Conservation (phyloP, 2,888 invertebrate genomes). For the Seira ritae region DNA sequence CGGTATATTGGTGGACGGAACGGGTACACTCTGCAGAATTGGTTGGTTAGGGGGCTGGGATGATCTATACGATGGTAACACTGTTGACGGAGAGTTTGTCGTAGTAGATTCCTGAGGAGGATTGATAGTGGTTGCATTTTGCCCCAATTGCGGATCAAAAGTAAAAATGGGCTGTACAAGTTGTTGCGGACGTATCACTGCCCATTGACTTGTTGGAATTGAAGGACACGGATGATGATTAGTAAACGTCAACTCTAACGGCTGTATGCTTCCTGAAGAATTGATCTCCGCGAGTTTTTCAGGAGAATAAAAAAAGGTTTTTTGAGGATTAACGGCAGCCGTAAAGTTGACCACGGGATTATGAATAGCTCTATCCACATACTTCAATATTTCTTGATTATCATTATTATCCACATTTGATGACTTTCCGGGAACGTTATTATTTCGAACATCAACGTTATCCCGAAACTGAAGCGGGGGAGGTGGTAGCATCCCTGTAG, state of each 20-base stretch:
- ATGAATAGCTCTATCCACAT: conserved; percentile 24
- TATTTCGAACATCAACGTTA: conserved; percentile 6
- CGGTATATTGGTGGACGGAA: conserved; percentile 4
- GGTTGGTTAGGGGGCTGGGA: neutral
- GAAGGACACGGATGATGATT: conserved; percentile 18
- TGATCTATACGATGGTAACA: neutral
- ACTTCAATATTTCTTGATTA: conserved; percentile 32
- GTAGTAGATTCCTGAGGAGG: conserved; percentile 25
- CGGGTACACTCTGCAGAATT: neutral
- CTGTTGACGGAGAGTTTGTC: too few species aligned
- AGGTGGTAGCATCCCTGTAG: conserved; percentile 26
- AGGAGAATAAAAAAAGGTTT: conserved; percentile 48
- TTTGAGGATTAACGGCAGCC: neutral
- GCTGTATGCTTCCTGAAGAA: conserved; percentile 39
- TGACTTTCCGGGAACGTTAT: neutral
- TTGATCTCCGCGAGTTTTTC: conserved; percentile 53
- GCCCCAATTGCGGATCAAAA: conserved; percentile 26
- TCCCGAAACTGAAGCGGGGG: conserved; percentile 48
- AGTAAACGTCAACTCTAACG: conserved; percentile 19
- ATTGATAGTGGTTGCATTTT: conserved; percentile 13
- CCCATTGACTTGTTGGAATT: conserved; percentile 21
- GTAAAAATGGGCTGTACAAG: conserved; percentile 34
- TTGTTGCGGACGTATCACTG: conserved; percentile 22
- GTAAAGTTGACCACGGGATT: neutral
- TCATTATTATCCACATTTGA: neutral